These are phyloP conservation scores for Solenopsis fugax DNA, from an alignment of 1,140 invertebrate genomes.

Conservation along the genomic window DNA sequence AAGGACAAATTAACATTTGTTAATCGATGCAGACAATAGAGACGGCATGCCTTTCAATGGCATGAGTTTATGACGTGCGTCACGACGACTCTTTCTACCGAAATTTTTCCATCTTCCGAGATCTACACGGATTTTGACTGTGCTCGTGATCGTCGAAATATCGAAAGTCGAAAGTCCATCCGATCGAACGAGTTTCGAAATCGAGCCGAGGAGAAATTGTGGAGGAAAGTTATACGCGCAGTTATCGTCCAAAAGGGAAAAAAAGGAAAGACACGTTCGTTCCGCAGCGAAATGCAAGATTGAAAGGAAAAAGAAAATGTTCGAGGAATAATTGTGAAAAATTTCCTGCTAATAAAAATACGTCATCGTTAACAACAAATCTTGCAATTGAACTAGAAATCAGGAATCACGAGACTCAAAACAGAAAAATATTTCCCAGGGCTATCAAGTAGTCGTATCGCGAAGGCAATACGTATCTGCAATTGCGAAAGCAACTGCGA, in stretches of 20 bases:
- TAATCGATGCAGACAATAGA: neutral
- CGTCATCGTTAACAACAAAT: neutral
- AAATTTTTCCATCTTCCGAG: neutral
- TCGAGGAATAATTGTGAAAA: neutral
- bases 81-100: too few relatives aligned
- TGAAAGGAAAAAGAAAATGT: slow-evolving; percentile 2
- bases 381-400: neutral
- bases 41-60: neutral
- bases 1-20: slow-evolving; percentile 10
- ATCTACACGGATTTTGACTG: slow-evolving; percentile 20
- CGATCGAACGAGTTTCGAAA: slow-evolving; percentile 77
- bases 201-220: slow-evolving; percentile 72
- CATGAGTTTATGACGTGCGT: neutral
- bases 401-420: neutral
- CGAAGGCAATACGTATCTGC: neutral
- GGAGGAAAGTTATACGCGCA: slow-evolving; percentile 71
- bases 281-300: neutral
- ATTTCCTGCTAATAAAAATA: neutral
- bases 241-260: slow-evolving; percentile 46
- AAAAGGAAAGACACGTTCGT: slow-evolving; percentile 31
- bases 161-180: slow-evolving; percentile 72
- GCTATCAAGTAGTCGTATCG: neutral
- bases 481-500: slow-evolving; percentile 11
- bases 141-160: slow-evolving; percentile 28
- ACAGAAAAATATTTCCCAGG: slow-evolving; percentile 9